Percentiles rank a stretch among this genome's conserved stretches.
Conservation (phyloP, 2,888 invertebrate species). For the Melanostoma scalare region DNA sequence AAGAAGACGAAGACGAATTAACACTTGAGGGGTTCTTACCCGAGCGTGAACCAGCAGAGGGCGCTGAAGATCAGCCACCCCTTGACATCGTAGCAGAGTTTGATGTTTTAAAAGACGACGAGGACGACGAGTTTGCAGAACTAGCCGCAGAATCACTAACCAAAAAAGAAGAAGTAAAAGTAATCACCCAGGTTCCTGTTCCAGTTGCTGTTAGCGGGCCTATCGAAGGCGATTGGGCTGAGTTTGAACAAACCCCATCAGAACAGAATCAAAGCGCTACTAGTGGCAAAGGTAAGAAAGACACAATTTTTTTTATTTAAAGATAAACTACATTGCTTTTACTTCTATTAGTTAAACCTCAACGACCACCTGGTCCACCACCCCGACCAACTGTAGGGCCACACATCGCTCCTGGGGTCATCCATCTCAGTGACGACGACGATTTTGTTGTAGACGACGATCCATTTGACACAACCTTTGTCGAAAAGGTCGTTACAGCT, state of each 20-base stretch:
- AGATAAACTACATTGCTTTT: conserved; percentile 71
- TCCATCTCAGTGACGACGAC: conserved; percentile 81
- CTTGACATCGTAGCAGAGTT: conserved; percentile 83
- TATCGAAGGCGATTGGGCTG: conserved; percentile 85
- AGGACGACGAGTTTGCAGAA: conserved; percentile 89
- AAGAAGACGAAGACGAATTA: conserved; percentile 75
- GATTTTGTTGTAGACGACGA: conserved; percentile 85
- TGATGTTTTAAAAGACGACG: conserved; percentile 85
- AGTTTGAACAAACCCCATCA: conserved; percentile 84
- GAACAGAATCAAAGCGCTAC: conserved; percentile 80
- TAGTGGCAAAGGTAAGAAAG: conserved; percentile 78
- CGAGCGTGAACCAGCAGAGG: conserved; percentile 68
- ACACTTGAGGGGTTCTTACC: conserved; percentile 56
- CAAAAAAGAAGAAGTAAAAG: conserved; percentile 83
- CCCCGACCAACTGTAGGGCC: conserved; percentile 79
- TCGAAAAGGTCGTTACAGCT: conserved; percentile 86
- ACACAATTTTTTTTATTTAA: not conserved
- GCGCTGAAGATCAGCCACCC: conserved; percentile 74
- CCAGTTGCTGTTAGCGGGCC: conserved; percentile 82
- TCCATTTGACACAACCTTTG: conserved; percentile 94
- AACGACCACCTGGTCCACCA: conserved; percentile 81
- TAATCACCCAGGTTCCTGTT: conserved; percentile 79
- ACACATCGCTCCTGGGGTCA: conserved; percentile 78
- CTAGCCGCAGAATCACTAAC: conserved; percentile 90
- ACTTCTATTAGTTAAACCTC: conserved; percentile 77